Base-by-base conservation (phyloP, 35 echinoderm and acorn worm species). In the Strongylocentrotus purpuratus region DNA sequence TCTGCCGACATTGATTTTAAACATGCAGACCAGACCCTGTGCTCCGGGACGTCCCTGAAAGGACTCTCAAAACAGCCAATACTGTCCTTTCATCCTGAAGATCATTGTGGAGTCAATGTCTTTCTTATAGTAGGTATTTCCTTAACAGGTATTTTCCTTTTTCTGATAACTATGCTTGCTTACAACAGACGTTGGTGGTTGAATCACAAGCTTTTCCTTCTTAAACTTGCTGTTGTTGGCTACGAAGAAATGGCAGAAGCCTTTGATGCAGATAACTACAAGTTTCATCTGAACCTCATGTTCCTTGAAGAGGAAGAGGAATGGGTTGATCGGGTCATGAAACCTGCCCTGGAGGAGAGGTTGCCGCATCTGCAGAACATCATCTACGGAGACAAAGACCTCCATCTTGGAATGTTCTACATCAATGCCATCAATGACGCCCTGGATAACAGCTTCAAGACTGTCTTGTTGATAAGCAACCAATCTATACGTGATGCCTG, bases 391-490 rank as follows among this genome's bases (percentile, higher is more conserved):
- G 89, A 91, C 33, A 35, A 91, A 5, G 89, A 91, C 35, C 89
- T 91, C 25, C 25, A 45, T 33, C 33, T 35, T 13, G 33, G 89
- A 22, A 91, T 46, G 35, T 91, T 45, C 33, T 91, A 91, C 89
- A 91, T 91, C 32, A 25, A 91, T 47, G 47, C 91, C 46, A 93
- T 55, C 48, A 31, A 28, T 10, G 17, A 93, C 48, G 91, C 48
- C 46, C 17, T 93, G 25, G 91, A 93, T 2, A 93, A 58, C 18
- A 93, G 91, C 91, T 93, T 93, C 47, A 93, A 93, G 91, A 93
- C 91, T 13, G 91, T 93, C 48, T 58, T 93, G 91, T 58, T 93
- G 46, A 31, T 93, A 31, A 93, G 91, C 91, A 93, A 93, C 48
- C 91, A 58, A 45, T 93, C 46, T 31, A 32, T 93, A 14, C 47